A percentile compares a stretch with the other conserved stretches of the same genome.
These are phyloP conservation scores for Campoplex capitator DNA, from an alignment of 2,888 invertebrate genomes.

Conservation along the genomic window DNA sequence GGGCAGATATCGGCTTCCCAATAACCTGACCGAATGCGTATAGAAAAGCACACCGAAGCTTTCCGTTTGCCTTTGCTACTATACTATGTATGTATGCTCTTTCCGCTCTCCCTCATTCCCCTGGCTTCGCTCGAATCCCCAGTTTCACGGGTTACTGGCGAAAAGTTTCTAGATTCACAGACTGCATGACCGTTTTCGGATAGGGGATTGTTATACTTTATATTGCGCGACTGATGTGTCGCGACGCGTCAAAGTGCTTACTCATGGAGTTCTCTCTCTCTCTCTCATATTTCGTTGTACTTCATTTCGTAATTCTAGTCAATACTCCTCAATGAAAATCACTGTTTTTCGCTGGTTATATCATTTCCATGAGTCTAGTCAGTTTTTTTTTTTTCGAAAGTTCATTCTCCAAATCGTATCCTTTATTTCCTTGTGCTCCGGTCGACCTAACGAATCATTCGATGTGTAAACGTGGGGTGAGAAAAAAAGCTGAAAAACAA, in stretches of 20 bases:
- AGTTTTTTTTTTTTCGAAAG: neutral
- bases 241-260: conserved; percentile 45
- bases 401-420: too few species aligned
- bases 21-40: conserved; percentile 82
- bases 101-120: neutral
- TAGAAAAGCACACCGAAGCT: conserved; percentile 68
- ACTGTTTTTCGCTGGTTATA: neutral
- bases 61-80: conserved; percentile 51
- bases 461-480: conserved; percentile 3
- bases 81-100: conserved; percentile 62
- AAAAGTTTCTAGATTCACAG: conserved; percentile 48
- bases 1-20: conserved; percentile 84
- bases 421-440: neutral
- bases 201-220: conserved; percentile 43
- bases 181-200: neutral
- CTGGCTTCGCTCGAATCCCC: neutral
- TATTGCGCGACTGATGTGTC: conserved; percentile 47
- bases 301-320: neutral
- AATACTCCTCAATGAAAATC: neutral
- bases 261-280: neutral
- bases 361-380: neutral
- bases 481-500: neutral
- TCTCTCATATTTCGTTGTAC: conserved; percentile 8
- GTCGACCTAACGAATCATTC: conserved; percentile 7
- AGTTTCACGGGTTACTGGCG: conserved; percentile 22